These are phyloP conservation scores for Lepus townsendii DNA, from an alignment of 2,797 vertebrate species.

Conservation along the genomic window DNA sequence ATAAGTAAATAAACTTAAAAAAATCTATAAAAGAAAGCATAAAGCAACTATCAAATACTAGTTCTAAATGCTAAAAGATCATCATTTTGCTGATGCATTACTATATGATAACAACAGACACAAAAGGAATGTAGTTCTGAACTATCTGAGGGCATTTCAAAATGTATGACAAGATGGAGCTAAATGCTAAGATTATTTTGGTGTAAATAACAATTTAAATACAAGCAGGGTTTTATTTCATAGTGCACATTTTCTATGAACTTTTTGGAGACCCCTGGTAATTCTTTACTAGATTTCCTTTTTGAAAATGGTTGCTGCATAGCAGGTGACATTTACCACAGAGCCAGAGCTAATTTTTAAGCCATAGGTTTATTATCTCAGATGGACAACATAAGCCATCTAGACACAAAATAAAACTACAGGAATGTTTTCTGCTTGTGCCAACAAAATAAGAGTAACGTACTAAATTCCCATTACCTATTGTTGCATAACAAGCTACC, in stretches of 20 bases:
- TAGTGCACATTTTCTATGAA: no score
- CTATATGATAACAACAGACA: neutral
- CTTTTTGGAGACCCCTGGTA: neutral
- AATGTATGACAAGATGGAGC: no score
- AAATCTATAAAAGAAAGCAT: neutral
- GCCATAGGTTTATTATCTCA: neutral
- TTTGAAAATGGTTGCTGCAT: neutral
- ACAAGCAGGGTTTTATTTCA: no score
- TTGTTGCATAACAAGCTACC: neutral
- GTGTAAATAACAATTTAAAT: no score
- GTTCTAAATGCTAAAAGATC: neutral
- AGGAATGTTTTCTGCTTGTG: neutral
- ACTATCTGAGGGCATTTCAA: neutral
- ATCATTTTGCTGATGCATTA: neutral
- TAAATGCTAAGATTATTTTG: no score
- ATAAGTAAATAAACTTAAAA: neutral
- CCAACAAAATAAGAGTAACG: neutral
- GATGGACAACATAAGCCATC: neutral
- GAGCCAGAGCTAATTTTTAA: constrained; percentile 12
- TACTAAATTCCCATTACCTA: constrained; percentile 2
- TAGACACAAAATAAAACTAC: neutral
- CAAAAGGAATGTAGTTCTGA: neutral
- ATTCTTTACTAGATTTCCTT: neutral
- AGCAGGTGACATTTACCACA: neutral
- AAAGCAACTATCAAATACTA: neutral